Conservation (phyloP, 2,113 vertebrate species). For the Polyodon spathula region DNA sequence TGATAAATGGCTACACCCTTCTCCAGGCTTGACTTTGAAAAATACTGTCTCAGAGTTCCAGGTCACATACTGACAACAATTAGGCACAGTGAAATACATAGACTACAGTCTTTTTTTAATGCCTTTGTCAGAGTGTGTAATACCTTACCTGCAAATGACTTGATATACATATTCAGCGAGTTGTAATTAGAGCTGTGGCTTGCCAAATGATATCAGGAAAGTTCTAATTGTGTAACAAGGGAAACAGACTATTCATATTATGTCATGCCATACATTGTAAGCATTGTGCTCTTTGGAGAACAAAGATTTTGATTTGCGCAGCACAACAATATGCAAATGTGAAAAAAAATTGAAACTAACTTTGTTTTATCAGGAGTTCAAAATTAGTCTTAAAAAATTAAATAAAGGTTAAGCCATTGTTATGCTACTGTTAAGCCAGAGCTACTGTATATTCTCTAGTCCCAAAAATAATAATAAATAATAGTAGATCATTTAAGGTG, state of each 20-base stretch:
- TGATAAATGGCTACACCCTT: constrained; percentile 71
- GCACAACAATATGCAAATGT: no score
- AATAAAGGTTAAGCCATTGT: no score
- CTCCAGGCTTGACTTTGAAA: constrained; percentile 88
- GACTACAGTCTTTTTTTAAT: constrained; percentile 38
- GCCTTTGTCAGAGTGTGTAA: constrained; percentile 34
- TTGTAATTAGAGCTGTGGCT: constrained; percentile 19
- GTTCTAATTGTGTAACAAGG: constrained; percentile 30
- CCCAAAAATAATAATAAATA: no score
- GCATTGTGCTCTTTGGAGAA: not conserved
- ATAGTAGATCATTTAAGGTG: no score
- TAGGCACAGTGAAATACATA: constrained; percentile 87
- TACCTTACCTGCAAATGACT: constrained; percentile 23
- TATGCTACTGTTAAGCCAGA: no score
- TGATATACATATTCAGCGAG: constrained; percentile 22
- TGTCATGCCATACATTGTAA: not conserved
- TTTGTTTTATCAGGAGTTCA: no score
- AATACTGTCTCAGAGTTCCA: constrained; percentile 83
- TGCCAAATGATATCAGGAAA: constrained; percentile 28
- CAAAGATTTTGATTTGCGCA: not conserved
- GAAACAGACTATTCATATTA: constrained; percentile 13
- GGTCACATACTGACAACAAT: constrained; percentile 97
- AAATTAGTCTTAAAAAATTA: no score
- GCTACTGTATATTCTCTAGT: no score
- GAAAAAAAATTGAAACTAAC: no score